Conservation (phyloP, 2,888 invertebrate genomes). For the Ectobius pallidus region DNA sequence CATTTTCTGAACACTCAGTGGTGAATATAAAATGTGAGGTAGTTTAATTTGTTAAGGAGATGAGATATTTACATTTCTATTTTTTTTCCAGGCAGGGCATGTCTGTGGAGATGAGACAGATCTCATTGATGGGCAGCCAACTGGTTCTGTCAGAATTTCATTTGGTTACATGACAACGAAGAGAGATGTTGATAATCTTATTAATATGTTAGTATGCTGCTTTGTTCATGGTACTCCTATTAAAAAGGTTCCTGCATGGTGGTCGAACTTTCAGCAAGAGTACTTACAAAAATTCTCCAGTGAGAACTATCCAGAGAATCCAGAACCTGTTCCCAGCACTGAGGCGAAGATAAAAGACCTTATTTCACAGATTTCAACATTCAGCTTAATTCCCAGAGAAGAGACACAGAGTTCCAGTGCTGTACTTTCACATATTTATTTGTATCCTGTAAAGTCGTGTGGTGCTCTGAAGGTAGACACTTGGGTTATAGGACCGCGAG, state of each 20-base stretch:
- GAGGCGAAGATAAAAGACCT: too few species aligned
- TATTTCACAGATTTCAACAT: background rate
- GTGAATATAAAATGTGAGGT: too few species aligned
- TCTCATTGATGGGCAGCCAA: constrained; percentile 83
- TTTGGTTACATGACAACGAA: constrained; percentile 89
- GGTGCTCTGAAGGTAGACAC: constrained; percentile 72
- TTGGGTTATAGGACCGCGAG: constrained; percentile 78
- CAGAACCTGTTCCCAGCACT: too few species aligned
- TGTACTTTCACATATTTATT: constrained; percentile 60
- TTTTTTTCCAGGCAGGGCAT: constrained; percentile 71
- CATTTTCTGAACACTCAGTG: too few species aligned
- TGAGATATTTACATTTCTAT: constrained; percentile 17
- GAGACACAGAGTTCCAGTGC: background rate
- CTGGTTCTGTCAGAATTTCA: constrained; percentile 90
- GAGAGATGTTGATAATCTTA: constrained; percentile 71
- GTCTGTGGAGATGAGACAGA: constrained; percentile 90
- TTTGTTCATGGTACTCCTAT: constrained; percentile 65
- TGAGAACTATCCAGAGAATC: too few species aligned
- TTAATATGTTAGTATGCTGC: constrained; percentile 76
- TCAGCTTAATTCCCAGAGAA: background rate
- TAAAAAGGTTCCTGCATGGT: constrained; percentile 51
- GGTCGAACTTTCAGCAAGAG: constrained; percentile 39
- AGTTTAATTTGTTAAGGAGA: too few species aligned
- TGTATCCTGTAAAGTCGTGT: constrained; percentile 94
- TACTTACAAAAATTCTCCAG: background rate